Percentiles rank a stretch among this genome's conserved stretches.
Conservation (phyloP, 2,797 vertebrate species). For the Anas flavirostris region DNA sequence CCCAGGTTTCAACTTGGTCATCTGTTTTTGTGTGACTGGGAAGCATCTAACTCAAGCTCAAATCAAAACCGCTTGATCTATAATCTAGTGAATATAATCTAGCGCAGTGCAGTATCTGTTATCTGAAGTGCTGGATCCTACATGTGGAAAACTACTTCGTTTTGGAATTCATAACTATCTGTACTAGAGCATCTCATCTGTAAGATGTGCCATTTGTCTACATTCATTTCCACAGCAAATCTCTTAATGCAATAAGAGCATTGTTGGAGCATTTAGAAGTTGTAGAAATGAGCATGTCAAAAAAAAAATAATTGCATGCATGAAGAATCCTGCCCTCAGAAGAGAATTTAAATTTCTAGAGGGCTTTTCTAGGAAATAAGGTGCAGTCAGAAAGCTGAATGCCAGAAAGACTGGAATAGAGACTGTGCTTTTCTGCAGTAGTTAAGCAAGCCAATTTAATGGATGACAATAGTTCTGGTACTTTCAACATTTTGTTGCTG, state of each 20-base stretch:
- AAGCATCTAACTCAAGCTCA: neutral
- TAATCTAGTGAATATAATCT: neutral
- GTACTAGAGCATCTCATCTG: neutral
- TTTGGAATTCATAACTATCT: neutral
- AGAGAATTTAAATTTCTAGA: neutral
- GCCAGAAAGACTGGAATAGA: neutral
- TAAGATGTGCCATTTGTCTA: neutral
- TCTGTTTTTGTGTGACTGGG: neutral
- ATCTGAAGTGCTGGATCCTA: neutral
- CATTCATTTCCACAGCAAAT: too few relatives aligned
- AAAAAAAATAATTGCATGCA: neutral
- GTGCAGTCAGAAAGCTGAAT: neutral
- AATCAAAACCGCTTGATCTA: neutral
- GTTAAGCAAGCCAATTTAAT: neutral
- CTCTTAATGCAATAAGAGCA: neutral
- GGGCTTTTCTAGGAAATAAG: neutral
- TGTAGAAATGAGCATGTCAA: neutral
- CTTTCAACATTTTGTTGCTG: neutral
- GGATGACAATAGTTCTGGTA: neutral
- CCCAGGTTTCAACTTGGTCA: neutral
- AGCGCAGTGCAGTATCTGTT: rapidly evolving
- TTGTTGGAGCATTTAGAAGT: neutral
- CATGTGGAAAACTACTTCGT: neutral
- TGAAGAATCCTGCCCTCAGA: neutral
- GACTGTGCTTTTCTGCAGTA: neutral